phyloP scores from a whole-genome alignment of 2,888 invertebrate species.

The Ditula angustiorana region DNA sequence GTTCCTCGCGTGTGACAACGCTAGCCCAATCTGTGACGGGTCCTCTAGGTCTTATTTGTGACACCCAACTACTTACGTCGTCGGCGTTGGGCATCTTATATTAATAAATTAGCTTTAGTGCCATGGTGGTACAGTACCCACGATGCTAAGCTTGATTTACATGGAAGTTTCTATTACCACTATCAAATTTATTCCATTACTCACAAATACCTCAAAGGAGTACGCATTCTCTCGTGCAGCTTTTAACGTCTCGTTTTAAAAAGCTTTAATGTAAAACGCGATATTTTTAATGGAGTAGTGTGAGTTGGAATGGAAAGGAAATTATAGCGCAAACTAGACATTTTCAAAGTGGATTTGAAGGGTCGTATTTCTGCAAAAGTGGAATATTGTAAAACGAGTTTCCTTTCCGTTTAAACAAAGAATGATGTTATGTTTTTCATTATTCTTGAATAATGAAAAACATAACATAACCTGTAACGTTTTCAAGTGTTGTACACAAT shows the following conservation, averaged over 20 bases:
- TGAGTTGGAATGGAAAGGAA: constrained; percentile 1
- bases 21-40: no score
- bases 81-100: background rate
- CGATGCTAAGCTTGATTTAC: background rate
- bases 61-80: background rate
- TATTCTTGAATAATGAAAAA: no score
- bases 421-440: no score
- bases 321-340: constrained; percentile 13
- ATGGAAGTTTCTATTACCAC: background rate
- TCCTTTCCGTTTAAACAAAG: background rate
- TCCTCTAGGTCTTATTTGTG: no score
- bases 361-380: constrained; percentile 2
- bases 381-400: background rate
- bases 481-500: no score
- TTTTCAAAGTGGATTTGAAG: constrained; percentile 4
- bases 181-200: constrained; percentile 9
- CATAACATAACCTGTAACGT: no score
- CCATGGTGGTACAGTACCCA: background rate
- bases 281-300: constrained; percentile 32
- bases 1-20: no score
- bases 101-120: background rate
- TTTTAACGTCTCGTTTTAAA: constrained; percentile 5
- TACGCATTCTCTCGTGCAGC: constrained; percentile 9
- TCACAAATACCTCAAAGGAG: background rate
- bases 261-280: constrained; percentile 4